Evolutionary conservation across 2,113 vertebrate species (phyloP).

Genomic region (Clarias gariepinus): DNA sequence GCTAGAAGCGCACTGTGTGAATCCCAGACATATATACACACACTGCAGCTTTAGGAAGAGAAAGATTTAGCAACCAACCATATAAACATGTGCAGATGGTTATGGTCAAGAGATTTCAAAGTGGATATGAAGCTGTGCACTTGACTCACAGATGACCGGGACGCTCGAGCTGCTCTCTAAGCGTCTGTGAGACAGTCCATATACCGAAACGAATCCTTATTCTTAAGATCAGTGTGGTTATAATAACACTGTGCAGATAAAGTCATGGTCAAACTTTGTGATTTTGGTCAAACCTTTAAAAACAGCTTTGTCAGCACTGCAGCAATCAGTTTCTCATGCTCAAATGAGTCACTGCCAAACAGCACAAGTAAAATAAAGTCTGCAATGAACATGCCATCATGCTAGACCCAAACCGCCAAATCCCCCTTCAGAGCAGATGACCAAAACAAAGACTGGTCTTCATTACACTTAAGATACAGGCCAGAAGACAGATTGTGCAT

Average conservation of each 20-base stretch:
- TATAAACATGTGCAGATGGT: constrained; percentile 28
- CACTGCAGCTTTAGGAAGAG: constrained; percentile 23
- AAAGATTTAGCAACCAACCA: constrained; percentile 4
- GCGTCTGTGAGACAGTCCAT: not conserved
- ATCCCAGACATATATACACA: constrained; percentile 33
- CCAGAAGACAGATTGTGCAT: constrained; percentile 46
- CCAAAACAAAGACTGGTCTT: constrained; percentile 43
- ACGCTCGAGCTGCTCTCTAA: not conserved
- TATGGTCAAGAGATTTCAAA: constrained; percentile 19
- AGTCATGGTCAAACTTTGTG: constrained; percentile 9
- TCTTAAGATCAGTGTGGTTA: constrained; percentile 4
- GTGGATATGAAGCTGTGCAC: constrained; percentile 25
- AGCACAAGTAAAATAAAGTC: constrained; percentile 41
- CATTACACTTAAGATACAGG: constrained; percentile 39
- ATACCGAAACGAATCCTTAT: not conserved
- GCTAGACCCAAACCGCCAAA: constrained; percentile 43
- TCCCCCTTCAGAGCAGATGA: constrained; percentile 40
- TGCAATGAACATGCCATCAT: constrained; percentile 43
- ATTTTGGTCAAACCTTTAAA: constrained; percentile 35
- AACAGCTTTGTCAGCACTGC: constrained; percentile 43
- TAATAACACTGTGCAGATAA: constrained; percentile 32
- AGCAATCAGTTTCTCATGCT: constrained; percentile 46
- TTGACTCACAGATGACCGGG: constrained; percentile 15
- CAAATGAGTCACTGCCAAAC: constrained; percentile 39
- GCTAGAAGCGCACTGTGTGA: constrained; percentile 33